Base-by-base conservation (phyloP, 2,113 vertebrate species). In the Heloderma charlesbogerti region DNA sequence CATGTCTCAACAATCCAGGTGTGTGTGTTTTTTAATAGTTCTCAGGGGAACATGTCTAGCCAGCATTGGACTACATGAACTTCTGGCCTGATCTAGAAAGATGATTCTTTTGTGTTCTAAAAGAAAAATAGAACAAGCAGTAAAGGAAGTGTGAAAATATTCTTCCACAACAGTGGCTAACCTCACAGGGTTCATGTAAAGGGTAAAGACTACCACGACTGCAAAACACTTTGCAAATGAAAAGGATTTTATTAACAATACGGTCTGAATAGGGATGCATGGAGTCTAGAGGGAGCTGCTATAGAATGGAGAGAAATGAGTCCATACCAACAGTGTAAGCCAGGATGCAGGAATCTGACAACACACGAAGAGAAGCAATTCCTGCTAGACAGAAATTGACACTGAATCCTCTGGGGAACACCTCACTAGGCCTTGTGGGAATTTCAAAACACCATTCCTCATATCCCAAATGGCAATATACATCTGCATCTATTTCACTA, bases 381-480 rank as follows among this genome's bases (percentile, higher is more conserved):
- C 95, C 96, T 94, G 96, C 94, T 95, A 96, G 96, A 94, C 93
- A 97, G 96, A 94, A 94, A 96, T 90, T 96, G 92, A 90, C 96
- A 97, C 93, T 92, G 93, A 98, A 97, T 78, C 97, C 97, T 94
- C 90, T 66, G 54, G 96, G 94, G 90, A 97, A 83, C 95, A 95
- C 93, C 57, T 82, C 94, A 90, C 94, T 97, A 90, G 94, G 97
- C 93, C 96, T 96, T 96, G 96, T 93, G 67, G 94, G 95, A 89
- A 96, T 97, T 97, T 97, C 90, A 86, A 97, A 97, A 92, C 88
- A 92, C 7, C 77, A 60, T 22, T 97, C 96, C 18, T 94, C 95
- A 93, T 96, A 97, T 89, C 97, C 96, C 82, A 91, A 91, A 91
- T 96, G 96, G 95, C 97, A n/a, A 98, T 93, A 95, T 95, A 95